A percentile compares a stretch with the other conserved stretches of the same genome.
Conservation (phyloP, 1,140 invertebrate genomes). For the honey bee (Apis mellifera) region Amel_HAv3.1 CM009935.2:11332001-11332500, state of each 20-base stretch:
- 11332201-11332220: background rate
- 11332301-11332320: background rate
- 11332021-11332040: too few relatives aligned
- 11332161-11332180: constrained; percentile 15
- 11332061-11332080: background rate
- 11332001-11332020: background rate
- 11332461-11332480: constrained; percentile 11
- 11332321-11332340: background rate
- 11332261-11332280: background rate
- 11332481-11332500: constrained; percentile 24
- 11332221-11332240: too few relatives aligned
- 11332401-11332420: constrained; percentile 42
- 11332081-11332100: background rate
- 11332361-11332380: background rate
- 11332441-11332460: constrained; percentile 12
- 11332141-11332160: constrained; percentile 16
- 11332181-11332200: too few relatives aligned
- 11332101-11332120: too few relatives aligned
- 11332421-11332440: constrained; percentile 27
- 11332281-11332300: background rate
- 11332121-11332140: background rate
- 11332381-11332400: constrained; percentile 47
- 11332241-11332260: background rate
- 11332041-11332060: too few relatives aligned
- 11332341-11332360: background rate